phyloP scores from a whole-genome alignment of 2,113 vertebrate genomes.

The Melanocharis versteri region DNA sequence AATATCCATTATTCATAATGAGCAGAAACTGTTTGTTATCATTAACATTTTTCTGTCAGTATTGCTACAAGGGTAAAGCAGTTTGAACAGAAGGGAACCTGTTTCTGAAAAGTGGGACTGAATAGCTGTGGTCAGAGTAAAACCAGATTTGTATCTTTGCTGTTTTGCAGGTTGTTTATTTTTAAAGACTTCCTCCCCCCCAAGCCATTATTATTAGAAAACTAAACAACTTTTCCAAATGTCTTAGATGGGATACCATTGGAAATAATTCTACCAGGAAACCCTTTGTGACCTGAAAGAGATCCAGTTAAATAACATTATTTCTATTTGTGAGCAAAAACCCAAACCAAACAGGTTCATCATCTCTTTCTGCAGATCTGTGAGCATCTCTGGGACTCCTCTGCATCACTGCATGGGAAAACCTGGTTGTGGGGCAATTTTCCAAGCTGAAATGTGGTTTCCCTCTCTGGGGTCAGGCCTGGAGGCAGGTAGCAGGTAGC shows the following conservation, averaged over 20 bases:
- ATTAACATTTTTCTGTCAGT: not conserved
- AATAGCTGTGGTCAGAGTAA: not conserved
- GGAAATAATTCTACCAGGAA: not conserved
- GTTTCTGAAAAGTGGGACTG: not conserved
- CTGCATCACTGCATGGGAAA: not conserved
- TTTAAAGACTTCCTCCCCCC: rapidly evolving
- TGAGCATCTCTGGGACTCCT: not conserved
- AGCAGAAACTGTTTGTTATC: not conserved
- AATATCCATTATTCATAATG: not conserved
- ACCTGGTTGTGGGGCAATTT: not conserved
- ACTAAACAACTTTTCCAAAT: not conserved
- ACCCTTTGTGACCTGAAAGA: not conserved
- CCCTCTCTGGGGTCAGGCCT: not conserved
- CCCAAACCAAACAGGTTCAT: not conserved
- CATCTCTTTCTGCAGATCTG: not conserved
- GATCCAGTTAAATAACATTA: not conserved
- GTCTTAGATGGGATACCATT: not conserved
- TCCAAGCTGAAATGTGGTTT: not conserved
- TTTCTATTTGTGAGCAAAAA: not conserved
- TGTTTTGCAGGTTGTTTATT: not conserved
- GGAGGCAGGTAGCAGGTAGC: not conserved
- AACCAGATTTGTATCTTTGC: not conserved
- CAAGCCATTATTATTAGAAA: not conserved
- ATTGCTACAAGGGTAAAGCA: not conserved
- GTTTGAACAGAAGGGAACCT: not conserved